phyloP scores from a whole-genome alignment of 2,113 vertebrate genomes.

The Montifringilla adamsi region DNA sequence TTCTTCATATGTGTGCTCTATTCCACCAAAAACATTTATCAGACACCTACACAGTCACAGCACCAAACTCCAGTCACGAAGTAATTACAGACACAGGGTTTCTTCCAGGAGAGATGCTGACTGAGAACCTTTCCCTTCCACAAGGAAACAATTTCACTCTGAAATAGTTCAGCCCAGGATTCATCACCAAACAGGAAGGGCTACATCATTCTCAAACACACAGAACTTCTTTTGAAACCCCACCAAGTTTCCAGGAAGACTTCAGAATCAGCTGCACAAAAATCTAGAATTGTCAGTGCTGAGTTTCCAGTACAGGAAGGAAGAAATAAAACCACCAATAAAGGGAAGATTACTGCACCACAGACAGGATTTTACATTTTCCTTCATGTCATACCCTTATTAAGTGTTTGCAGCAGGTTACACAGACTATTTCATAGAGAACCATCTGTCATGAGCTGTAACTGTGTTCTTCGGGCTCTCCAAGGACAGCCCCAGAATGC shows the following conservation, averaged over 20 bases:
- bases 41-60: not conserved
- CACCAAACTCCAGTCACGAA: not conserved
- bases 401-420: not conserved
- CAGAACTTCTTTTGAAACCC: not conserved
- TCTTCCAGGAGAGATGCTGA: not conserved
- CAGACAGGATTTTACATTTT: not conserved
- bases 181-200: not conserved
- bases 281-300: not conserved
- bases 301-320: not conserved
- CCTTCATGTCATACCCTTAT: not conserved
- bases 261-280: not conserved
- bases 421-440: not conserved
- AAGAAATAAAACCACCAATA: not conserved
- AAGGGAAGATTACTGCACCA: not conserved
- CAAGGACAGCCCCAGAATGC: not conserved
- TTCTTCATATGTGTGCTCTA: not conserved
- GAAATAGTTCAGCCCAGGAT: not conserved
- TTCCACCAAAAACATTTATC: not conserved
- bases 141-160: not conserved
- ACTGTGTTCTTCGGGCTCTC: not conserved
- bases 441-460: not conserved
- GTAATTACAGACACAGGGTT: not conserved
- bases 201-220: not conserved
- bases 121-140: not conserved
- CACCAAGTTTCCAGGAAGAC: not conserved